Conservation (phyloP, 2,888 invertebrate species). For the Sicus ferrugineus region DNA sequence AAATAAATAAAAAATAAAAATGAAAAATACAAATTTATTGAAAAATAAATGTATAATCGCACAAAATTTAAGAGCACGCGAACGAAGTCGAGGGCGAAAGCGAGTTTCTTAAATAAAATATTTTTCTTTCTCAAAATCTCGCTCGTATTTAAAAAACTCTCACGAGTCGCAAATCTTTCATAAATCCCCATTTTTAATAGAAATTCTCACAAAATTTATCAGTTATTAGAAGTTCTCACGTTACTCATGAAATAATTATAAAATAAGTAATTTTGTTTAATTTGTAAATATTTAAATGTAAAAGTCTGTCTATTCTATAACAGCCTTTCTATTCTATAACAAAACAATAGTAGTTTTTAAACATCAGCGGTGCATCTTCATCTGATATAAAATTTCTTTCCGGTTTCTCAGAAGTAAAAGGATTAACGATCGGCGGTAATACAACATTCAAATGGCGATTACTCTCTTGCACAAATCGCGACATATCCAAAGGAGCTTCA, state of each 20-base stretch:
- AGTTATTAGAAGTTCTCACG: too few relatives aligned
- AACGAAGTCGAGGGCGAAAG: too few relatives aligned
- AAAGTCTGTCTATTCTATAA: neutral
- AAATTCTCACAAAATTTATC: too few relatives aligned
- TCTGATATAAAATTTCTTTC: slow-evolving; percentile 80
- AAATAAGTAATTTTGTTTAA: neutral
- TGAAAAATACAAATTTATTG: too few relatives aligned
- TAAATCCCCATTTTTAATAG: too few relatives aligned
- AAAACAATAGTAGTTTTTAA: slow-evolving; percentile 74
- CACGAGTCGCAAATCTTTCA: too few relatives aligned
- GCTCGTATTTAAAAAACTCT: too few relatives aligned
- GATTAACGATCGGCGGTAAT: slow-evolving; percentile 69
- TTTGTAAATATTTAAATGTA: neutral
- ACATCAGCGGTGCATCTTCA: slow-evolving; percentile 74
- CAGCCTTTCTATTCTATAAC: slow-evolving; percentile 64
- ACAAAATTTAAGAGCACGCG: too few relatives aligned
- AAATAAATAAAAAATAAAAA: too few relatives aligned
- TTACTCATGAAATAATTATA: neutral
- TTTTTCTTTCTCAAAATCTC: too few relatives aligned
- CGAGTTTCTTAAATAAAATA: too few relatives aligned
- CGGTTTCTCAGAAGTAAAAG: slow-evolving; percentile 74
- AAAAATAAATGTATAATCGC: too few relatives aligned
- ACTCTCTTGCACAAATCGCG: slow-evolving; percentile 67
- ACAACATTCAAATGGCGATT: slow-evolving; percentile 66
- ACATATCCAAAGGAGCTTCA: slow-evolving; percentile 72